Evolutionary conservation across 2,113 vertebrate genomes (phyloP), one percentile per base, ranked within the genome.

Genomic region (Protomyctophum bolini): DNA sequence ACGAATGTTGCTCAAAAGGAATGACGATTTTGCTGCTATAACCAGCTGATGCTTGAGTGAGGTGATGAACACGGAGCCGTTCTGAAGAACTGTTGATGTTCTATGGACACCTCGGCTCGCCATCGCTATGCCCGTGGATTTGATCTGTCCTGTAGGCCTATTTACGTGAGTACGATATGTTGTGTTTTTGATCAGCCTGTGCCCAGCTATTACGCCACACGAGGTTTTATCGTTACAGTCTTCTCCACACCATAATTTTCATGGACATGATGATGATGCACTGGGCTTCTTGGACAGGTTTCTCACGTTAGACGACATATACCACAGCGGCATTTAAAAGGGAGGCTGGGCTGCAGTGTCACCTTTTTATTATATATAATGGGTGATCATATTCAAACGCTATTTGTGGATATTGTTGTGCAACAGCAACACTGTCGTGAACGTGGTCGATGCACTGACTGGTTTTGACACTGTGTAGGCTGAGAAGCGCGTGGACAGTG

Each of bases 401-500:
- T 55, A 28, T 86, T 57, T 49, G 84, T 61, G 75, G 66, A 33
- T 65, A 4, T 50, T 71, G 68, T 83, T 85, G 83, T 87, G 90
- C 88, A 88, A 82, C 79, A 70, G 90, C 88, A 88, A 82, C 79
- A 70, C 76, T 71, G 77, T 83, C 68, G 68, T 79, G 86, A 71
- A 80, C 73, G 63, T 47, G 80, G 69, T 67, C 64, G 46, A 75
- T 79, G 88, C 84, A 66, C 86, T 70, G 90, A 76, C 73, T 83
- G 90, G 21, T 21, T 21, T 21, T 21, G 21, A 21, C 21, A 21
- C 21, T 49, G 41, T 90, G 90, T 87, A 86, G 90, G 87, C 79
- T 85, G 88, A 81, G 74, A 77, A 85, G 77, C 87, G 88, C 86
- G 90, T 87, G 87, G 84, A 90, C 80, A 74, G 81, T 83, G 77